A percentile compares a stretch with the other conserved stretches of the same genome.
Evolutionary conservation across 2,888 invertebrate genomes (phyloP).

Genomic region (Dimorphilus gyrociliatus): DNA sequence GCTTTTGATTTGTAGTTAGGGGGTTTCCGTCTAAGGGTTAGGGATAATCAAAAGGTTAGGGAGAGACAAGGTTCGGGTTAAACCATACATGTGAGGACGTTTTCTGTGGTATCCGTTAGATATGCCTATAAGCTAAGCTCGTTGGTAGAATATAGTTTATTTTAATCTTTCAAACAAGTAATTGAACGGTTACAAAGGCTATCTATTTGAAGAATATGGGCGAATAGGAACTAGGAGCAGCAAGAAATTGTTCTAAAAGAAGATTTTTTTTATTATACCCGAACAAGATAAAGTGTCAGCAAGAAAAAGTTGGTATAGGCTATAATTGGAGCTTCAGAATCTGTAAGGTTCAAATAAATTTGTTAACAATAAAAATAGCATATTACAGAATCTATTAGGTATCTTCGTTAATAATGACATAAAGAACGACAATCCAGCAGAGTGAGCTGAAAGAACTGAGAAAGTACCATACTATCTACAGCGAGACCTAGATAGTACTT

Average conservation of each 20-base stretch:
- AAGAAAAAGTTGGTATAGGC: conserved; percentile 88
- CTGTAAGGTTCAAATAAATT: conserved; percentile 52
- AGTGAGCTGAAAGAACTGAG: conserved; percentile 88
- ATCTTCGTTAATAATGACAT: conserved; percentile 83
- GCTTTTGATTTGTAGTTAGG: too few relatives aligned
- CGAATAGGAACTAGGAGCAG: conserved; percentile 66
- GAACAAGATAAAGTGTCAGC: conserved; percentile 90
- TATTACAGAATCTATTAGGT: conserved; percentile 62
- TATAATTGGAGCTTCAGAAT: conserved; percentile 74
- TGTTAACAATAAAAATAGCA: background rate
- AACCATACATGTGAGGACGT: too few relatives aligned
- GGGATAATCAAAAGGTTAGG: too few relatives aligned
- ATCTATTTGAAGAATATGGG: conserved; percentile 89
- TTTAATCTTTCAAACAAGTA: background rate
- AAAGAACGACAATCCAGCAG: conserved; percentile 81
- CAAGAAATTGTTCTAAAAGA: conserved; percentile 41
- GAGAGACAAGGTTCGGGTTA: too few relatives aligned
- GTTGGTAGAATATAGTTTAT: conserved; percentile 25
- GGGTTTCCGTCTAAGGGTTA: too few relatives aligned
- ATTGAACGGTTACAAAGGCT: conserved; percentile 43
- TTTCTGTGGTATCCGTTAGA: too few relatives aligned
- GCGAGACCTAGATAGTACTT: conserved; percentile 35
- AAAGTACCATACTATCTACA: conserved; percentile 83
- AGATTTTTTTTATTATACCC: conserved; percentile 80
- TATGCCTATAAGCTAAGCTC: conserved; percentile 82